phyloP scores from a whole-genome alignment of 2,113 vertebrate genomes.

The Oenanthe melanoleuca region DNA sequence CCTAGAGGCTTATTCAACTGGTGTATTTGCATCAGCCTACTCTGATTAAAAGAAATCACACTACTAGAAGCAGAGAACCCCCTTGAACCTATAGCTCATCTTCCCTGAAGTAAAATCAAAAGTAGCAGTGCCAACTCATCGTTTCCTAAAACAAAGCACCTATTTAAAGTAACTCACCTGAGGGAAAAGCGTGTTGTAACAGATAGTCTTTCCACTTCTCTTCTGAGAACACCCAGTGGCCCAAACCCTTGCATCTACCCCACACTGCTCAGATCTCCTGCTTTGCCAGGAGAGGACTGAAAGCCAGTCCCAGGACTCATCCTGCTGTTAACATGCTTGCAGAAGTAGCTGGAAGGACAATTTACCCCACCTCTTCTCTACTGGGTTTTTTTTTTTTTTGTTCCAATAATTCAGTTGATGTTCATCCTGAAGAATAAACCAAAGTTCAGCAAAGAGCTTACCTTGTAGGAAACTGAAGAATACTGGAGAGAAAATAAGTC shows the following conservation, averaged over 20 bases:
- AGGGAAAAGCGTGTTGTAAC: constrained; percentile 9
- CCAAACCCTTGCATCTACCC: neutral
- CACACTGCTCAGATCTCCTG: neutral
- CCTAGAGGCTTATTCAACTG: constrained; percentile 29
- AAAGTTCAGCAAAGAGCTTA: neutral
- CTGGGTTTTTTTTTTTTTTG: neutral
- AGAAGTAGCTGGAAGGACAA: neutral
- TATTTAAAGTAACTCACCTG: constrained; percentile 38
- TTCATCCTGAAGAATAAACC: neutral
- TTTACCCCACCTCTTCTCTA: neutral
- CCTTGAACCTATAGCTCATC: neutral
- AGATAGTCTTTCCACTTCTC: neutral
- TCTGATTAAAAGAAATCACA: neutral
- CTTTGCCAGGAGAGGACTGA: neutral
- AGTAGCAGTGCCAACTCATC: neutral
- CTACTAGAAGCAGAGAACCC: constrained; percentile 9
- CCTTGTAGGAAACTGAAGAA: neutral
- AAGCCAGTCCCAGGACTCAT: neutral
- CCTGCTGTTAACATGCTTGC: neutral
- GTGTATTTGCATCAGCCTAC: neutral
- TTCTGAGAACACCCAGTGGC: neutral
- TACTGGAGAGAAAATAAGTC: neutral
- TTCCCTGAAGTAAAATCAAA: constrained; percentile 35
- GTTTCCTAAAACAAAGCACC: neutral
- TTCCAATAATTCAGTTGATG: neutral